Evolutionary conservation across 2,888 invertebrate species (phyloP).

Genomic region (Gastracanthus pulcherrimus): DNA sequence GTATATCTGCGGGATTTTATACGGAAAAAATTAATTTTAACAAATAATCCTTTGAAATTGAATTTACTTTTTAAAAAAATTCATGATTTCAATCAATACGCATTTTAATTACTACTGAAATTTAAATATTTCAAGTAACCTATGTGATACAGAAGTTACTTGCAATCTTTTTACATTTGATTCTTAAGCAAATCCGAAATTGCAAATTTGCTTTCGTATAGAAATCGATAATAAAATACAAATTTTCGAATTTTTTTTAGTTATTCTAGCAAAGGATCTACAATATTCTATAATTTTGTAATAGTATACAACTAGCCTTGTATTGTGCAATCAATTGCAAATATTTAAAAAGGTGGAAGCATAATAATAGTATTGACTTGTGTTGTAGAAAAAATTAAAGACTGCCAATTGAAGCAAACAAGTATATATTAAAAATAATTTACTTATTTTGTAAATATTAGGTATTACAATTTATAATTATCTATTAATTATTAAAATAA

Average conservation of each 20-base stretch:
- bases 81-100: background rate
- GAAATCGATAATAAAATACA: too few relatives aligned
- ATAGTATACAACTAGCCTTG: background rate
- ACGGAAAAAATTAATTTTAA: background rate
- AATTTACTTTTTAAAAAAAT: background rate
- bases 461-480: background rate
- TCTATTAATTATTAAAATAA: background rate
- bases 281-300: background rate
- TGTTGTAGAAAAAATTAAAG: slow-evolving; percentile 17
- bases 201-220: too few relatives aligned
- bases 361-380: background rate
- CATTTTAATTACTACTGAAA: background rate
- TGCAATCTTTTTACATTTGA: too few relatives aligned
- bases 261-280: background rate
- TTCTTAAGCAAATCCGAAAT: too few relatives aligned
- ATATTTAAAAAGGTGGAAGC: slow-evolving; percentile 8
- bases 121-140: background rate
- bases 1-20: background rate
- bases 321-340: background rate
- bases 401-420: slow-evolving; percentile 18
- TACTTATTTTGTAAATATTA: slow-evolving; percentile 33
- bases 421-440: slow-evolving; percentile 4
- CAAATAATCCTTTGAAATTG: background rate
- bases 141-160: background rate
- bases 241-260: background rate